Conservation (phyloP, 2,113 vertebrate genomes). For the Erythrocercus mccallii region DNA sequence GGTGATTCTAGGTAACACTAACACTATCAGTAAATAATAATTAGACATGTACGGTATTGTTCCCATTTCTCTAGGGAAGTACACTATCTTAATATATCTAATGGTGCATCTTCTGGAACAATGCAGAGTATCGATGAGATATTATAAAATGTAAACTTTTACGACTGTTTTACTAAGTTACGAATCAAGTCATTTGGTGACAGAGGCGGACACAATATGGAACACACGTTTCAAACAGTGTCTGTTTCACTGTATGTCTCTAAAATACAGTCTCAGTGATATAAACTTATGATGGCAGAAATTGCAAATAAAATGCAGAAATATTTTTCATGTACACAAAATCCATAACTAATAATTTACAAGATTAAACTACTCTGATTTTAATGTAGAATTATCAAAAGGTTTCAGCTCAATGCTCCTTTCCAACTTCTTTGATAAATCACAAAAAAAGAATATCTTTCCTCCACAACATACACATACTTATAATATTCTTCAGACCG, state of each 20-base stretch:
- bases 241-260: not conserved
- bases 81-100: not conserved
- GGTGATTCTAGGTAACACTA: not conserved
- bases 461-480: not conserved
- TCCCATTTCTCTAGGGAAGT: not conserved
- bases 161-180: not conserved
- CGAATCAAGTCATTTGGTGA: rapidly evolving
- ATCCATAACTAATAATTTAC: not conserved
- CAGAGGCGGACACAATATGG: not conserved
- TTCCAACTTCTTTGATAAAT: not conserved
- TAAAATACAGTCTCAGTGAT: not conserved
- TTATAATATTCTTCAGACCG: not conserved
- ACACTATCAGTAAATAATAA: not conserved
- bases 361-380: not conserved
- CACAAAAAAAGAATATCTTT: not conserved
- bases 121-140: not conserved
- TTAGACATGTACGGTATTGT: not conserved
- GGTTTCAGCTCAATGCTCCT: not conserved
- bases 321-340: not conserved
- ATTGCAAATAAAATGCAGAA: not conserved
- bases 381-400: not conserved
- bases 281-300: not conserved
- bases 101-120: not conserved
- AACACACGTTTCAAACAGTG: not conserved
- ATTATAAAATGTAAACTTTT: not conserved